Conservation (phyloP, 2,113 vertebrate genomes). For the Cephalopterus ornatus region DNA sequence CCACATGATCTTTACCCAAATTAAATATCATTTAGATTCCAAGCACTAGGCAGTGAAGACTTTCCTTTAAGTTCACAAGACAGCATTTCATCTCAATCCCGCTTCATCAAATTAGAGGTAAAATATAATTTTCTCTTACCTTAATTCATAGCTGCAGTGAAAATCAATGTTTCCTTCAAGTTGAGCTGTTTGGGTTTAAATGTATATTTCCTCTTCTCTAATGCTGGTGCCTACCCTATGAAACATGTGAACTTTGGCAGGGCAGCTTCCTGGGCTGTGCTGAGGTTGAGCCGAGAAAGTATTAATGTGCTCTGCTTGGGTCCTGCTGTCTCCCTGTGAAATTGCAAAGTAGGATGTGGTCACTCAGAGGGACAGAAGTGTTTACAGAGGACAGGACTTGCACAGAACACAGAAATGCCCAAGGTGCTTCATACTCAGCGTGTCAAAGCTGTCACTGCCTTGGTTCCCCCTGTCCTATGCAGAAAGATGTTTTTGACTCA, state of each 20-base stretch:
- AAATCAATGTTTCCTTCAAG: not conserved
- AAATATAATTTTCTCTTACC: constrained; percentile 46
- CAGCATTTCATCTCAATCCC: not conserved
- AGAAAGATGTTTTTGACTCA: not conserved
- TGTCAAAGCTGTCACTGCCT: not conserved
- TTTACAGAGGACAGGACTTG: not conserved
- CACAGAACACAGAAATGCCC: not conserved
- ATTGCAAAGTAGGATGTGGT: not conserved
- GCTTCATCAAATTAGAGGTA: not conserved
- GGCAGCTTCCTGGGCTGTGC: constrained; percentile 48
- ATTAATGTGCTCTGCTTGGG: not conserved
- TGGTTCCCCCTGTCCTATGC: not conserved
- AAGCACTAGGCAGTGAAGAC: not conserved
- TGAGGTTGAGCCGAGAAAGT: not conserved
- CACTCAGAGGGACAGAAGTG: not conserved
- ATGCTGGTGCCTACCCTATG: not conserved
- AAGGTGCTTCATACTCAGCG: not conserved
- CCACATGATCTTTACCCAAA: not conserved
- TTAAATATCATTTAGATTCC: not conserved
- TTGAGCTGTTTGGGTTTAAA: not conserved
- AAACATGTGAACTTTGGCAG: not conserved
- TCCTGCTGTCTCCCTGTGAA: not conserved
- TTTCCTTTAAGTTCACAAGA: not conserved
- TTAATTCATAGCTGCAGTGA: constrained; percentile 10
- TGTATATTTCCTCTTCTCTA: constrained; percentile 36